A percentile compares a stretch with the other conserved stretches of the same genome.
Conservation (phyloP, 2,888 invertebrate genomes). For the Scaeva pyrastri region DNA sequence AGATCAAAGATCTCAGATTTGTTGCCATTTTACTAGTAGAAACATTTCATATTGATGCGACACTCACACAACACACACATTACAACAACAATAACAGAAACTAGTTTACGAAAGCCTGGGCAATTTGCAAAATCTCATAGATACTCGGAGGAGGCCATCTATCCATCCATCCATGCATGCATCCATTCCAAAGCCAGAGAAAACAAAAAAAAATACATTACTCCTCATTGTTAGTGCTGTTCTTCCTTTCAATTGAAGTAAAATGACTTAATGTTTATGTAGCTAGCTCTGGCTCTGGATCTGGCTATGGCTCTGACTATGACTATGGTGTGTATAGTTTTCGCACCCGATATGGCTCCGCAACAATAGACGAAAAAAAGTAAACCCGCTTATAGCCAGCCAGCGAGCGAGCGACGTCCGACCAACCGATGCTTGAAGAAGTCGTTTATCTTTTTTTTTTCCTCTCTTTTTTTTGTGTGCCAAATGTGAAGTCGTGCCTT, state of each 20-base stretch:
- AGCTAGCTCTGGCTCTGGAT: background rate
- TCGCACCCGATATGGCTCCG: slow-evolving; percentile 58
- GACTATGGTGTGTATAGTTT: slow-evolving; percentile 37
- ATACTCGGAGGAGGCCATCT: slow-evolving; percentile 28
- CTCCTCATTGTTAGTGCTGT: slow-evolving; percentile 59
- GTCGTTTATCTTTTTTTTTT: slow-evolving; percentile 48
- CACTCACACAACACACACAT: slow-evolving; percentile 3
- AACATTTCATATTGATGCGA: slow-evolving; percentile 5
- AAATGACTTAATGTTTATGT: slow-evolving; percentile 59
- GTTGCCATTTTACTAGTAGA: slow-evolving; percentile 39
- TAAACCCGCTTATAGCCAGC: slow-evolving; percentile 34
- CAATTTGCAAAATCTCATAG: slow-evolving; percentile 67
- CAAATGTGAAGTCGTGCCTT: slow-evolving; percentile 72
- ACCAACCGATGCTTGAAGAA: slow-evolving; percentile 37
- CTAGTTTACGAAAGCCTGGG: slow-evolving; percentile 64
- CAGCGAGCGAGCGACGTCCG: background rate
- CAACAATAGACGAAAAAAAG: slow-evolving; percentile 63
- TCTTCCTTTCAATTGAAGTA: slow-evolving; percentile 60
- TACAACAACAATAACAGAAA: slow-evolving; percentile 29
- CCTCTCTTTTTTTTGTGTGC: slow-evolving; percentile 47
- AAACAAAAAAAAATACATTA: slow-evolving; percentile 31
- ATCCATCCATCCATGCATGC: slow-evolving; percentile 36
- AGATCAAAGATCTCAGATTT: slow-evolving; percentile 66
- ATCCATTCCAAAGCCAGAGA: slow-evolving; percentile 18
- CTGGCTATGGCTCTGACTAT: background rate